Evolutionary conservation across 2,888 invertebrate species (phyloP), one percentile per base, ranked within the genome.

Genomic region (Pterostichus niger): DNA sequence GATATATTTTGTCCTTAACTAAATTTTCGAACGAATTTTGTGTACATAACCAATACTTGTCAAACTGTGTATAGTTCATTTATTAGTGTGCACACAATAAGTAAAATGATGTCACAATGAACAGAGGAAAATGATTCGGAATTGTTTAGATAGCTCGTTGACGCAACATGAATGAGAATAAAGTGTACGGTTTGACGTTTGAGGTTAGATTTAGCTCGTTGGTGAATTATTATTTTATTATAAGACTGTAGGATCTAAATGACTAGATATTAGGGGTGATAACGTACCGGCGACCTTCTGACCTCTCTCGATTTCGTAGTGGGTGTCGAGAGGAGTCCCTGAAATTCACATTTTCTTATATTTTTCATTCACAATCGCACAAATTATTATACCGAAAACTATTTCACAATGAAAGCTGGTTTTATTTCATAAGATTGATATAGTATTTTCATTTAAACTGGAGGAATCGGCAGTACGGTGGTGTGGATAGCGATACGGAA

Each of bases 271-370:
- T 86, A 96, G 92, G 84, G 96, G 96, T 86, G 95, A 95, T 89
- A 96, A 91, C 35, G 95, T 93, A 86, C 95, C 95, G 71, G 95
- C 93, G 87, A 95, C 94, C 87, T 95, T 94, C 87, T 94, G 93
- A 83, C 95, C 95, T 86, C 94, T 93, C 91, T 96, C 96, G 88
- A 95, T 92, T 90, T 96, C 96, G 89, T 96, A 96, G 88, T 95
- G 95, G 87, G 96, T 93, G 89, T 96, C 96, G 86, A 95, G 90
- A 83, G 95, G 94, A 86, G 93, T 92, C 88, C 93, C 94, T 94
- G 17, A 88, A 61, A 89, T 24, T 1, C 24, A 24, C 24, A 24
- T 24, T 24, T 24, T 24, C 1, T 24, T 24, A n/a, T n/a, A n/a
- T n/a, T n/a, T n/a, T n/a, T n/a, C n/a, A n/a, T n/a, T n/a, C n/a